Conservation (phyloP, 53 echinoderm and acorn worm genomes). For the Echinometra lucunter region DNA sequence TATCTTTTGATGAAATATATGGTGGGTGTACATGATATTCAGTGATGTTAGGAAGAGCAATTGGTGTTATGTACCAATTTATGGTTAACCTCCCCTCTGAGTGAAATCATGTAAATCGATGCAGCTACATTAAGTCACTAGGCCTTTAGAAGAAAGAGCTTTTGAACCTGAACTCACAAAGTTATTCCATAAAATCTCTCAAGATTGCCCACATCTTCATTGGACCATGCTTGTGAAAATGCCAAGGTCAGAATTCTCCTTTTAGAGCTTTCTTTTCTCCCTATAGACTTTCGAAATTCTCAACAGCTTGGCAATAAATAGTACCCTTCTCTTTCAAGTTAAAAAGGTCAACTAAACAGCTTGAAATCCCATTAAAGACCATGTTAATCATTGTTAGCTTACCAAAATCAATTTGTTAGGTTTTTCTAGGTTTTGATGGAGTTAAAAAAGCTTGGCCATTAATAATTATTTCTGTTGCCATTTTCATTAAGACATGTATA, state of each 20-base stretch:
- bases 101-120: background rate
- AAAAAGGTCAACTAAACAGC: background rate
- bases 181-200: constrained; percentile 33
- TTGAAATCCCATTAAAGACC: background rate
- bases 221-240: constrained; percentile 37
- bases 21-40: too few relatives aligned
- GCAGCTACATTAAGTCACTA: background rate
- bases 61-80: background rate
- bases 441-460: background rate
- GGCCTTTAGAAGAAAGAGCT: background rate
- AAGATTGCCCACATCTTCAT: constrained; percentile 37
- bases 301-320: constrained; percentile 35
- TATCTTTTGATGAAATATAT: background rate
- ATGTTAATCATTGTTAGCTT: background rate
- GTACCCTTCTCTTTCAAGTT: background rate
- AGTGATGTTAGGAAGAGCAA: background rate
- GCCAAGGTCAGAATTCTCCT: constrained; percentile 45
- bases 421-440: background rate
- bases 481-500: too few relatives aligned
- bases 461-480: background rate
- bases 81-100: background rate
- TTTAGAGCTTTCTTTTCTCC: constrained; percentile 36
- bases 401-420: background rate
- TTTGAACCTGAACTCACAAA: background rate
- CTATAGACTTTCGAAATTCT: constrained; percentile 16